phyloP scores from a whole-genome alignment of 92 coral and sea anemone genomes.

The Palythoa grandiflora region DNA sequence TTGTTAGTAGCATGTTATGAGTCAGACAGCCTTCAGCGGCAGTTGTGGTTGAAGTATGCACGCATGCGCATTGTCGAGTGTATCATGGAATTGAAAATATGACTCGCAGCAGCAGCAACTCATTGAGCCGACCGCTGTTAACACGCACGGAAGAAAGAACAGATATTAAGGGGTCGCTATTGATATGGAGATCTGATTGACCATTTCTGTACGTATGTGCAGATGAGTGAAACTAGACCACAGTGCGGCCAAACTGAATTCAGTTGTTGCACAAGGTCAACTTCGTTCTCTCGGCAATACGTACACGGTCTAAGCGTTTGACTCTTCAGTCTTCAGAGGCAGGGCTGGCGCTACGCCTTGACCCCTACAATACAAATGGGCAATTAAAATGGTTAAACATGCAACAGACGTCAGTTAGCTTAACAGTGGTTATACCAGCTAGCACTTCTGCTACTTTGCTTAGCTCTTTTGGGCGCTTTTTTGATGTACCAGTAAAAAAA shows the following conservation, averaged over 20 bases:
- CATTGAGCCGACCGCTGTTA: background rate
- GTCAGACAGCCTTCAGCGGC: no score
- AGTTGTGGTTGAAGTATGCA: no score
- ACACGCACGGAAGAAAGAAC: background rate
- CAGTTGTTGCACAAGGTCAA: slow-evolving; percentile 21
- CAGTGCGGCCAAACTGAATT: slow-evolving; percentile 20
- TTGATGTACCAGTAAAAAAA: no score
- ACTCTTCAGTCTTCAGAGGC: slow-evolving; percentile 41
- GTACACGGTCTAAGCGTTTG: slow-evolving; percentile 26
- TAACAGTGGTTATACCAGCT: background rate
- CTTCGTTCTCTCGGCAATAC: slow-evolving; percentile 48
- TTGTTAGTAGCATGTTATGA: no score
- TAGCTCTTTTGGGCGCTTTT: background rate
- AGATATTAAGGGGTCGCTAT: background rate
- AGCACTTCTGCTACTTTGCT: background rate
- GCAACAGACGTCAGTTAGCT: background rate
- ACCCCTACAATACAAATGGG: slow-evolving; percentile 45
- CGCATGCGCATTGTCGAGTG: no score
- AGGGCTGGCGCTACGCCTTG: slow-evolving; percentile 50
- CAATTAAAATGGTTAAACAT: slow-evolving; percentile 23
- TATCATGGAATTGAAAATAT: background rate
- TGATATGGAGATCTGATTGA: slow-evolving; percentile 3
- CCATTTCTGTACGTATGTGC: slow-evolving; percentile 43
- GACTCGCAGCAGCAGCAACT: background rate
- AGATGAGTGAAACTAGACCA: slow-evolving; percentile 34